Conservation (phyloP, 2,113 vertebrate genomes). For the Plotosus lineatus region DNA sequence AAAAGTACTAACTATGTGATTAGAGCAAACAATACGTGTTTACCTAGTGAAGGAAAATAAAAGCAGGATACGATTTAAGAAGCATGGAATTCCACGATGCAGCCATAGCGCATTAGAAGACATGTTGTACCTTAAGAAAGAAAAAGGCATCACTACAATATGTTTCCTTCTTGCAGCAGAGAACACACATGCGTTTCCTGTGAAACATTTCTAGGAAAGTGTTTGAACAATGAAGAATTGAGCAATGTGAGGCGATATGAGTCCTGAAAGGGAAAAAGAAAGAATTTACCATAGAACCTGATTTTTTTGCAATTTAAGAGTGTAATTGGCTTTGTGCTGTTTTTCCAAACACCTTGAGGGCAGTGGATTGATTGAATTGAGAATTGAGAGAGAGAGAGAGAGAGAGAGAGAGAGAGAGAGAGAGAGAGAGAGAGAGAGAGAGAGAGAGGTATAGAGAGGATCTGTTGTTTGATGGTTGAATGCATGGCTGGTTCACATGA, state of each 20-base stretch:
- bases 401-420: constrained; percentile 40
- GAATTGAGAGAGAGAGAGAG: constrained; percentile 56
- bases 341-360: constrained; percentile 48
- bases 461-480: constrained; percentile 73
- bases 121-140: neutral
- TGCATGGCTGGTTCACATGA: constrained; percentile 66
- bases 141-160: neutral
- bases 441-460: constrained; percentile 52
- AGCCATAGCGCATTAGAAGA: neutral
- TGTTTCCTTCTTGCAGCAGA: neutral
- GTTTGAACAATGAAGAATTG: constrained; percentile 9
- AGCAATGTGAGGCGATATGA: constrained; percentile 9
- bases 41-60: neutral
- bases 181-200: constrained; percentile 10
- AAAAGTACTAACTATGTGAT: too few species aligned
- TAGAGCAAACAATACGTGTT: too few species aligned
- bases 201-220: neutral
- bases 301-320: constrained; percentile 41
- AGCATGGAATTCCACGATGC: too few species aligned
- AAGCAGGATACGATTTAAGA: neutral
- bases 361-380: constrained; percentile 45
- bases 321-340: constrained; percentile 43
- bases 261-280: constrained; percentile 2
- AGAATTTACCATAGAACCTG: constrained; percentile 29
- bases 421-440: constrained; percentile 58